Conservation (phyloP, 2,797 vertebrate genomes). For the Myoxocephalus aenaeus region DNA sequence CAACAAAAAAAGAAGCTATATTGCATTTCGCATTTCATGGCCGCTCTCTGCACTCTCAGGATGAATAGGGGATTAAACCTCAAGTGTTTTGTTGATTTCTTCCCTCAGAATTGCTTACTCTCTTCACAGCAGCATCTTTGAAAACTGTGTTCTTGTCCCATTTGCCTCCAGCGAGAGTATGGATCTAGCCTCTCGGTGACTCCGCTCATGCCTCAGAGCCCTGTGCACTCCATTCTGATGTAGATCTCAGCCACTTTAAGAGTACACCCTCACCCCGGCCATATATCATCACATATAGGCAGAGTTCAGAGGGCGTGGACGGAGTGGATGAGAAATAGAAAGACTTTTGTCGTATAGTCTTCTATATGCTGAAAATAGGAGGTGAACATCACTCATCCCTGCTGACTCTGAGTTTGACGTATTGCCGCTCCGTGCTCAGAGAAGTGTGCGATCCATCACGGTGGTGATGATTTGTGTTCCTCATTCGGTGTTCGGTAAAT, state of each 20-base stretch:
- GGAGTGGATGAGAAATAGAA: constrained; percentile 30
- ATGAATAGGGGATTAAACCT: constrained; percentile 60
- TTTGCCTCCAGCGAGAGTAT: constrained; percentile 43
- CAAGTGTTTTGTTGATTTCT: constrained; percentile 56
- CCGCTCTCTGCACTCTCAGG: constrained; percentile 27
- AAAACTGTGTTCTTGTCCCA: constrained; percentile 40
- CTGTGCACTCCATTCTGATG: constrained; percentile 34
- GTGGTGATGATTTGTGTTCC: constrained; percentile 39
- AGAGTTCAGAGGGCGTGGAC: constrained; percentile 13
- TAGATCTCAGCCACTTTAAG: constrained; percentile 58
- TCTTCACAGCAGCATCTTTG: constrained; percentile 50
- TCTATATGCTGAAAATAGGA: constrained; percentile 27
- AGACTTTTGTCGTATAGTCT: constrained; percentile 23
- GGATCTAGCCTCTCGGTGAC: constrained; percentile 54
- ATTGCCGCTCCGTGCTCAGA: constrained; percentile 16
- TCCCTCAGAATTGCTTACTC: constrained; percentile 40
- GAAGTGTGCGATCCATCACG: constrained; percentile 47
- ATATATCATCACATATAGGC: constrained; percentile 31
- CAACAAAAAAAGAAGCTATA: constrained; percentile 30
- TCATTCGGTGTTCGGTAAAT: constrained; percentile 24
- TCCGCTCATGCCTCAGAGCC: constrained; percentile 33
- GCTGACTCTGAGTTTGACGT: constrained; percentile 29
- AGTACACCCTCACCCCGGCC: constrained; percentile 20
- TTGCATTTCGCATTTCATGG: constrained; percentile 57
- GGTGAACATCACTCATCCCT: constrained; percentile 37